Evolutionary conservation across 2,888 invertebrate genomes (phyloP), one percentile per base, ranked within the genome.

Genomic region (Mycalesis mineus): DNA sequence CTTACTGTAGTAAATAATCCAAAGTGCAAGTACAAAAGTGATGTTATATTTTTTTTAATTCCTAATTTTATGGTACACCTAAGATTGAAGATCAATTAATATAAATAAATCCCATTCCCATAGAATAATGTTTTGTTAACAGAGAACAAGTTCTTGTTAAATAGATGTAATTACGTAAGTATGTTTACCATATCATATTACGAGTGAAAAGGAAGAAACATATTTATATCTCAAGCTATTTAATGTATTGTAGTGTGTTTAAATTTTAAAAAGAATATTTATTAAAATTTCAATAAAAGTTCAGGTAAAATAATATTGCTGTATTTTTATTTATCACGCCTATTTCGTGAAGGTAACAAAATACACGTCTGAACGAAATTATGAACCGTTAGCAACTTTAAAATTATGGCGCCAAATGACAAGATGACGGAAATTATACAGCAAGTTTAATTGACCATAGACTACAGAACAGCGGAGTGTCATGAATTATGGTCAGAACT

Each of bases 131-230:
- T 2, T 22, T 44, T 13, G 17, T 41, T 51, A 42, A 33, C 7
- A 17, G n/a, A 14, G 7, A 5, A 50, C 5, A 40, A 28, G 13
- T 42, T 29, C 22, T 55, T 36, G 39, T 51, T 50, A 51, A 15
- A 17, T 28, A 48, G n/a, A 17, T 36, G 28, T 48, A 37, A 65
- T 64, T 66, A 65, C 7, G 29, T 13, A 13, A 66, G 67, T 65
- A 71, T 65, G 66, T 75, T 51, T 36, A 77, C 70, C 81, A 83
- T 82, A 81, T 81, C 82, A 82, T 72, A 73, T 58, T 60, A 57
- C 47, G 60, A 58, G 52, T 67, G 74, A 68, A 58, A 50, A 33
- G 29, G 42, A 62, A 36, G 42, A 15, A 50, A 61, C 57, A 55
- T 60, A 63, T 60, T 57, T 59, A 57, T 62, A 61, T 58, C 44